Base-by-base conservation (phyloP, 2,888 invertebrate genomes). In the Diarsia rubi region DNA sequence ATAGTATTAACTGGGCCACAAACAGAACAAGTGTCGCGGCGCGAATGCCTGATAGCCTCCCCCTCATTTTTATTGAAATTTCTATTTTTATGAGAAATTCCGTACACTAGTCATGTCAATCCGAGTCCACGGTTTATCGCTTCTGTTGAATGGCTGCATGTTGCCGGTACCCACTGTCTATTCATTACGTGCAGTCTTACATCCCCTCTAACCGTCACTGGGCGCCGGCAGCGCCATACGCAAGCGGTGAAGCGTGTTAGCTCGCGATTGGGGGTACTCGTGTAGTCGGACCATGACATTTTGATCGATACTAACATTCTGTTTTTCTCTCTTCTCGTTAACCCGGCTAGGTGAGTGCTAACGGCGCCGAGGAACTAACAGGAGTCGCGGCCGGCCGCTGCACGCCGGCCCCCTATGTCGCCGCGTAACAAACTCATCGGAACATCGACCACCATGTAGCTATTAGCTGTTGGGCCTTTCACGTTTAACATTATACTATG, bases 311-410 rank as follows among this genome's bases (percentile, higher is more conserved):
- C 97, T 97, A 97, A 97, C 97, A 97, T 97, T 97, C 97, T 97
- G 97, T 97, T 97, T 97, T 97, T 97, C 97, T 97, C 97, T 97
- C 97, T 97, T 97, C 97, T 97, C 97, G 97, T 97, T 97, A 97
- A 97, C 97, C 97, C 97, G 97, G 97, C 97, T 98, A 98, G 98
- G 98, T 97, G 98, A 97, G 98, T 98, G 98, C 98, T 98, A 98
- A 98, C 97, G 97, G 96, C 97, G 95, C 94, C 93, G 96, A 93
- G 95, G 96, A 94, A 96, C 94, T 96, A 96, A 96, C 95, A 90
- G 95, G 92, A 94, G 95, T 90, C 88, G 92, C 92, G 93, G 93
- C 92, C 93, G 93, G 91, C 92, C 93, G 90, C 91, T 88, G 88
- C 90, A 79, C 89, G 91, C 90, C 91, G 90, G 92, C 93, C 90